Conservation (phyloP, 2,113 vertebrate species). For the Bostrychus sinensis region DNA sequence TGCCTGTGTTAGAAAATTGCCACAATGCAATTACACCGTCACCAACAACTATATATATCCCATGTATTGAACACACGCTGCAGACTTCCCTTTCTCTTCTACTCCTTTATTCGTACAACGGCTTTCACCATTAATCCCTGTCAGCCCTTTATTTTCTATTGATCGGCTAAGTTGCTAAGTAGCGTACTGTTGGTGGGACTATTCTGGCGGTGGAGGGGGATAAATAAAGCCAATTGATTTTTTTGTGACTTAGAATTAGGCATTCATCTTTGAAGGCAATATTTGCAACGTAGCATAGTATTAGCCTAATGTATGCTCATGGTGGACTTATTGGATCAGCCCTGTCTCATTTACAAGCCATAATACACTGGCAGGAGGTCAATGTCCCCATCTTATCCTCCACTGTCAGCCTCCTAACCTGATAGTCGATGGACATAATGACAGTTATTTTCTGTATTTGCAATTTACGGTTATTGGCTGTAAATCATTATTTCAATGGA, state of each 20-base stretch:
- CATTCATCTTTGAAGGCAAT: constrained; percentile 31
- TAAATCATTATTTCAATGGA: too few species aligned
- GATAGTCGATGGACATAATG: not conserved
- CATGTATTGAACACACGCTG: constrained; percentile 25
- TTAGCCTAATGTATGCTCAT: not conserved
- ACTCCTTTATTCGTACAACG: constrained; percentile 54
- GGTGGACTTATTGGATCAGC: not conserved
- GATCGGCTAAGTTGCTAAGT: constrained; percentile 58
- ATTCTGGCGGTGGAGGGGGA: constrained; percentile 31
- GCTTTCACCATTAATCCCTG: constrained; percentile 53
- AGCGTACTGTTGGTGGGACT: constrained; percentile 37
- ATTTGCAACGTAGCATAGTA: not conserved
- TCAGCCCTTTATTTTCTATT: constrained; percentile 64
- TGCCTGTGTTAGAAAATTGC: constrained; percentile 24
- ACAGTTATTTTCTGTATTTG: not conserved
- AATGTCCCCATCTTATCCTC: not conserved
- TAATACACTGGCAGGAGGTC: not conserved
- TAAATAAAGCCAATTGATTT: constrained; percentile 54
- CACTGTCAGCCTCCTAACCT: not conserved
- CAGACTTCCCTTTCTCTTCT: constrained; percentile 4
- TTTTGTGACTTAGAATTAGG: constrained; percentile 40
- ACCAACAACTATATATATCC: constrained; percentile 25
- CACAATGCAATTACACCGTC: constrained; percentile 56
- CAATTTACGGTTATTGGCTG: not conserved
- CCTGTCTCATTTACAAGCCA: not conserved